Percentiles rank a stretch among this genome's conserved stretches.
phyloP scores from a whole-genome alignment of 2,888 invertebrate genomes.

The Dicycla oo region DNA sequence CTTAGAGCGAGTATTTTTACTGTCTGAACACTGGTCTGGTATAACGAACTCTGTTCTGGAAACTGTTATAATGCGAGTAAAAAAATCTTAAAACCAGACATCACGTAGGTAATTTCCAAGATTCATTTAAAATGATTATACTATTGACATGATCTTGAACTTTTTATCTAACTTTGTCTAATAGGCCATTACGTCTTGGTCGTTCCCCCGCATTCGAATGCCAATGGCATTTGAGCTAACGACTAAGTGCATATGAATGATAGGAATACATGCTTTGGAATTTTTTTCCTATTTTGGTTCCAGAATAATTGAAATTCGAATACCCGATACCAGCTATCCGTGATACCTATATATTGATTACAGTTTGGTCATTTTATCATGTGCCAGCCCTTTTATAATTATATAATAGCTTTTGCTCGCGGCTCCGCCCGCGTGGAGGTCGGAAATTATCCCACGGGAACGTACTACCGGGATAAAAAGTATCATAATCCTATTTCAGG shows the following conservation, averaged over 20 bases:
- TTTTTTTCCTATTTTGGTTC: neutral
- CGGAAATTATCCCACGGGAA: too few relatives aligned
- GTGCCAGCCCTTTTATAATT: too few relatives aligned
- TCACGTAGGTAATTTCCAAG: neutral
- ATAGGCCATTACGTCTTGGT: slow-evolving; percentile 3
- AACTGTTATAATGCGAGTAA: neutral
- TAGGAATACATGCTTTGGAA: neutral
- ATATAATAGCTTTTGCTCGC: too few relatives aligned
- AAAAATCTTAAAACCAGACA: neutral
- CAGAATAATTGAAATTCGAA: neutral
- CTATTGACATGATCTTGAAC: slow-evolving; percentile 19
- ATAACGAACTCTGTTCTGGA: neutral
- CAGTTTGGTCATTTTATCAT: too few relatives aligned
- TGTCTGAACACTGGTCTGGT: neutral
- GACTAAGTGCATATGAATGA: slow-evolving; percentile 6
- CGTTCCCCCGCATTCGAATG: slow-evolving; percentile 16
- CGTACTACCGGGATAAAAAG: too few relatives aligned
- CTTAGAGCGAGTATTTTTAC: too few relatives aligned
- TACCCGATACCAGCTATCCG: neutral
- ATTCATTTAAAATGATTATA: slow-evolving; percentile 12
- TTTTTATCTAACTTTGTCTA: slow-evolving; percentile 24
- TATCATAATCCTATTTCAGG: too few relatives aligned
- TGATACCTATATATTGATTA: neutral
- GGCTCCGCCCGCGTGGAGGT: too few relatives aligned
- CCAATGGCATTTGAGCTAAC: neutral